Percentiles rank a stretch among this genome's conserved stretches.
Evolutionary conservation across 2,113 vertebrate genomes (phyloP).

Genomic region (Aramus guarauna): DNA sequence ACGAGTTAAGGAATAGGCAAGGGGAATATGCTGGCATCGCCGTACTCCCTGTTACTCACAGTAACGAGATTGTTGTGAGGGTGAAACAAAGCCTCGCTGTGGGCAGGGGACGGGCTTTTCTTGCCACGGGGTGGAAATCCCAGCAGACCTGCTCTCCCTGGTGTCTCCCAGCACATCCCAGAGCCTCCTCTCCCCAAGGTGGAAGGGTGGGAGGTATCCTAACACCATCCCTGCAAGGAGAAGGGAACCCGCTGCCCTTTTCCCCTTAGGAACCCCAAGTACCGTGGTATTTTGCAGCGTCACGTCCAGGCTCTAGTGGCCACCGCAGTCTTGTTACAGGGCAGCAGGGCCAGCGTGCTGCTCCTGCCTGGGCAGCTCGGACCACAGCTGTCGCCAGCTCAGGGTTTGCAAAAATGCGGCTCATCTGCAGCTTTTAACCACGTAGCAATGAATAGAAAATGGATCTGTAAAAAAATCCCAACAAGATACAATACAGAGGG

Average conservation of each 20-base stretch:
- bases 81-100: background rate
- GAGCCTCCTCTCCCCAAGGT: background rate
- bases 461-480: background rate
- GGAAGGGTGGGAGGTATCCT: background rate
- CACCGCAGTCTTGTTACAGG: background rate
- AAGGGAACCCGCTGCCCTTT: background rate
- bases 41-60: background rate
- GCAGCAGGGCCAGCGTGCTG: background rate
- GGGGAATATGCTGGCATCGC: conserved; percentile 10
- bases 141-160: background rate
- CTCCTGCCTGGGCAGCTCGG: background rate
- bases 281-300: background rate
- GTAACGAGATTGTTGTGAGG: background rate
- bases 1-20: conserved; percentile 28
- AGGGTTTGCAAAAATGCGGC: background rate
- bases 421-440: background rate
- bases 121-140: background rate
- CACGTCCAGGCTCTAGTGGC: background rate
- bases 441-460: background rate
- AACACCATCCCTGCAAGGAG: background rate
- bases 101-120: background rate
- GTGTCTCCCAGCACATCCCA: accelerated
- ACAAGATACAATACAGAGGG: background rate
- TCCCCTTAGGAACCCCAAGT: background rate
- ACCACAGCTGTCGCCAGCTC: background rate